Conservation (phyloP, 2,888 invertebrate species). For the Pandemis heparana region DNA sequence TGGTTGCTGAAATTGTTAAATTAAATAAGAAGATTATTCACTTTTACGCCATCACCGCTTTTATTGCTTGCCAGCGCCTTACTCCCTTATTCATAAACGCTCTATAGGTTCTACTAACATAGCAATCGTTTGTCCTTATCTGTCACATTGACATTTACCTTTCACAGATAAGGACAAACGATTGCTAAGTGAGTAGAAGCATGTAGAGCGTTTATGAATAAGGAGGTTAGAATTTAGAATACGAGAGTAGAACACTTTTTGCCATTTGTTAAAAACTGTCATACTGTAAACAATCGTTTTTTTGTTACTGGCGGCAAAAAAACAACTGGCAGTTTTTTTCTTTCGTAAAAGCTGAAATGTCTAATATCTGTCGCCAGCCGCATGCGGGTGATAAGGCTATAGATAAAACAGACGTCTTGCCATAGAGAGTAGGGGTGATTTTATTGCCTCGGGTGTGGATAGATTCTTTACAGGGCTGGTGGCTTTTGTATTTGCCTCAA, state of each 20-base stretch:
- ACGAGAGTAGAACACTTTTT: too few species aligned
- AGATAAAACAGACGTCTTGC: constrained; percentile 49
- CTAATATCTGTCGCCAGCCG: constrained; percentile 30
- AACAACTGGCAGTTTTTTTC: neutral
- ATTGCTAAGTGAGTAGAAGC: too few species aligned
- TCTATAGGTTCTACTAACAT: too few species aligned
- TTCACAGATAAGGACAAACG: too few species aligned
- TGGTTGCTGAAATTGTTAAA: neutral
- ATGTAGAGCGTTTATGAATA: too few species aligned
- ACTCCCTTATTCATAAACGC: too few species aligned
- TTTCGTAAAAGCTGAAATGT: neutral
- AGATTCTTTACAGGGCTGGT: constrained; percentile 62
- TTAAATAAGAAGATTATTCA: too few species aligned
- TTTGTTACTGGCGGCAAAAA: neutral
- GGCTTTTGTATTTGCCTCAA: neutral
- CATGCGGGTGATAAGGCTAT: constrained; percentile 52
- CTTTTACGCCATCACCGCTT: too few species aligned
- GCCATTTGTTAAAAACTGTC: neutral
- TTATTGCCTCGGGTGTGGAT: constrained; percentile 69
- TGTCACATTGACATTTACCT: too few species aligned
- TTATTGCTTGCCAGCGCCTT: too few species aligned
- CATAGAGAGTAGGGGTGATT: constrained; percentile 56
- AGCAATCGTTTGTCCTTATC: too few species aligned
- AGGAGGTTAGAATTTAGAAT: too few species aligned
- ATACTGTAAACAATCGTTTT: neutral